These are phyloP conservation scores for Pyrrhia umbra DNA, from an alignment of 2,888 invertebrate genomes.

Conservation along the genomic window DNA sequence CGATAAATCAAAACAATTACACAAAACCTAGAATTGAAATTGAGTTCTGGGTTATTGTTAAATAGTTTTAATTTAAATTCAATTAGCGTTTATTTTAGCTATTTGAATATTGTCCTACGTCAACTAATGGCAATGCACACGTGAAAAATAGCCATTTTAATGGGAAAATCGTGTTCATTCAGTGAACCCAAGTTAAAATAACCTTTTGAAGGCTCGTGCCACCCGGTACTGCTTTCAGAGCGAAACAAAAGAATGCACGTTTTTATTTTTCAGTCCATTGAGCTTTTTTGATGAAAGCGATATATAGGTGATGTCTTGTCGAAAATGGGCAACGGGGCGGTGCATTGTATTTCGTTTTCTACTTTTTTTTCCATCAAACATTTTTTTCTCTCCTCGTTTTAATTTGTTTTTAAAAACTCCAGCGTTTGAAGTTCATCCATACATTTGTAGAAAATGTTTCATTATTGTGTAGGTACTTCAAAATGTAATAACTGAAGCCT, in stretches of 20 bases:
- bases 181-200: constrained; percentile 47
- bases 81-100: neutral
- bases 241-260: constrained; percentile 47
- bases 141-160: constrained; percentile 59
- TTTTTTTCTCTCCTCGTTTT: neutral
- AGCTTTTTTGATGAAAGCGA: constrained; percentile 41
- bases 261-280: constrained; percentile 38
- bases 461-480: constrained; percentile 8
- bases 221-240: constrained; percentile 41
- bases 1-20: no score
- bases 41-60: neutral
- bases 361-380: neutral
- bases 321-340: constrained; percentile 30
- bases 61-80: neutral
- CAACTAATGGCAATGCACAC: constrained; percentile 46
- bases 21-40: neutral
- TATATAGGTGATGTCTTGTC: constrained; percentile 25
- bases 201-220: constrained; percentile 40
- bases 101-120: constrained; percentile 11
- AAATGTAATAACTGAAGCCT: constrained; percentile 43
- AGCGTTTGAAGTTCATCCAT: neutral
- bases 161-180: constrained; percentile 61
- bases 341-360: constrained; percentile 15
- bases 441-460: neutral
- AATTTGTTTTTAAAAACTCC: neutral